These are phyloP conservation scores for Sebastes baramenuke DNA, from an alignment of 2,797 vertebrate genomes.

Conservation along the genomic window DNA sequence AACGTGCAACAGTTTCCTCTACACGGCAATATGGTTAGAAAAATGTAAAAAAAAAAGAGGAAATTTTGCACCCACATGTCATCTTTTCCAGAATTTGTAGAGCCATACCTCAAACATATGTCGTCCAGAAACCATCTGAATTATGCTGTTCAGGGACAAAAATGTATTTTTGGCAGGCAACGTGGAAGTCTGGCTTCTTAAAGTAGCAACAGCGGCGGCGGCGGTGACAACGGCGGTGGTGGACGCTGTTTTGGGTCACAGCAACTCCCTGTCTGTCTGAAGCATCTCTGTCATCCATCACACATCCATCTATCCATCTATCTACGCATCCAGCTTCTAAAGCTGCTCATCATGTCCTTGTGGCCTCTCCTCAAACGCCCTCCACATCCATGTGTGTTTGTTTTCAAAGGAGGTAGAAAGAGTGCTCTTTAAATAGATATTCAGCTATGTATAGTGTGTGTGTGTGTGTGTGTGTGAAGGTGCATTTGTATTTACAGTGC, in stretches of 20 bases:
- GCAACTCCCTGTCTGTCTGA: constrained; percentile 41
- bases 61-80: neutral
- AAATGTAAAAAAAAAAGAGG: neutral
- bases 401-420: neutral
- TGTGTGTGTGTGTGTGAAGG: neutral
- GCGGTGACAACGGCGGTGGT: neutral
- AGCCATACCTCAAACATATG: constrained; percentile 38
- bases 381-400: constrained; percentile 17
- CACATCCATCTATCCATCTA: neutral
- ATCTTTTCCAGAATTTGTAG: constrained; percentile 33
- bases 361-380: constrained; percentile 1
- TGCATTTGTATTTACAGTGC: constrained; percentile 27
- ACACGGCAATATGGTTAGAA: neutral
- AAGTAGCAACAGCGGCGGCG: constrained; percentile 22
- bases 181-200: constrained; percentile 51
- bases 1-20: no score
- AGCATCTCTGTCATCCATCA: constrained; percentile 24
- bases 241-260: constrained; percentile 45
- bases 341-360: constrained; percentile 1
- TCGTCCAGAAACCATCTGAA: constrained; percentile 37
- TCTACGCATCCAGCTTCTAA: neutral
- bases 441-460: neutral
- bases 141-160: constrained; percentile 2
- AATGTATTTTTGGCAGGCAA: constrained; percentile 55
- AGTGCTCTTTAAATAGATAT: constrained; percentile 32